These are phyloP conservation scores for Odontomyia ornata DNA, from an alignment of 2,888 invertebrate genomes.

Conservation along the genomic window DNA sequence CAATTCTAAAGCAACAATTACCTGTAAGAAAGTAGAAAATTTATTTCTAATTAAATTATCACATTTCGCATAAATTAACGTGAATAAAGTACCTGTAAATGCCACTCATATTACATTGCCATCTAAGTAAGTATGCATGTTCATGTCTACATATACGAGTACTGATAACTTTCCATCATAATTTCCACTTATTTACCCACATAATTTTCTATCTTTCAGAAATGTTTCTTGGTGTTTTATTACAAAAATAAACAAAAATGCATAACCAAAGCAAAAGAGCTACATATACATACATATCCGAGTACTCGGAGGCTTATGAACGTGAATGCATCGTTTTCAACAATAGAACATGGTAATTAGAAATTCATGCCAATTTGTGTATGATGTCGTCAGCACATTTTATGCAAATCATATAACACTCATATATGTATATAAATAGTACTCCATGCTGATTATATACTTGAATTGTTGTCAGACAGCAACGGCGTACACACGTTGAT, in stretches of 20 bases:
- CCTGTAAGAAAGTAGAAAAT: too few species aligned
- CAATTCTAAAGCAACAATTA: too few species aligned
- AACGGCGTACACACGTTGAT: neutral
- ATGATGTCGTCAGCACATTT: slow-evolving; percentile 9
- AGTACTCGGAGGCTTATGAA: too few species aligned
- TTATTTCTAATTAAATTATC: too few species aligned
- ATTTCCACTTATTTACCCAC: neutral
- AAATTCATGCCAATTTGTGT: neutral
- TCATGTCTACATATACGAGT: neutral
- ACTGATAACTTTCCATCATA: neutral
- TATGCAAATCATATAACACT: neutral
- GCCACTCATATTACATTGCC: neutral
- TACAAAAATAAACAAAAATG: neutral
- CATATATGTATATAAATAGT: neutral
- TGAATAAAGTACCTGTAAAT: too few species aligned
- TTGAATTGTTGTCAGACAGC: neutral
- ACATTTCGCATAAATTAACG: too few species aligned
- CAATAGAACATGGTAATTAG: slow-evolving; percentile 4
- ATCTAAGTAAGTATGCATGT: neutral
- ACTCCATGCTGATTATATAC: neutral
- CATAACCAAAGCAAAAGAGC: neutral
- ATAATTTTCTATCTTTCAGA: neutral
- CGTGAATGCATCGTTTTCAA: neutral
- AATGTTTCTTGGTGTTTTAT: neutral
- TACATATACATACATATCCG: too few species aligned